phyloP scores from a whole-genome alignment of 2,797 vertebrate genomes.

The Onychomys torridus region DNA sequence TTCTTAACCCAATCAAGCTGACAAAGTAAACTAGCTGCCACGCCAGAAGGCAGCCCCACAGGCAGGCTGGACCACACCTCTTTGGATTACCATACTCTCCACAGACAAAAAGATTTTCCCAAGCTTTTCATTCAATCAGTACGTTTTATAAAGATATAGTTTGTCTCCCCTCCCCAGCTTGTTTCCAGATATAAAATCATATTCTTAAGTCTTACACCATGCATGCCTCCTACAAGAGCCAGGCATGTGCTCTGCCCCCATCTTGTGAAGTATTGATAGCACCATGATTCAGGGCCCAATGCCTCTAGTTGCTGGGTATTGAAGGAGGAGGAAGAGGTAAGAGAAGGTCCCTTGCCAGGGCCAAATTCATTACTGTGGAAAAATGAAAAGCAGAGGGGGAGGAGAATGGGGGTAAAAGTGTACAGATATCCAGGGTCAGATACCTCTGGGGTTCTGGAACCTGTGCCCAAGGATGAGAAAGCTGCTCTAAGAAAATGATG shows the following conservation, averaged over 20 bases:
- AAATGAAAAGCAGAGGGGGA: background rate
- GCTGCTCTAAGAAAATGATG: background rate
- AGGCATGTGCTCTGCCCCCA: background rate
- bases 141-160: background rate
- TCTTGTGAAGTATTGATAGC: background rate
- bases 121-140: slow-evolving; percentile 4
- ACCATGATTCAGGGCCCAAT: background rate
- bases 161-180: background rate
- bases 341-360: background rate
- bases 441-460: background rate
- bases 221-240: slow-evolving; percentile 23
- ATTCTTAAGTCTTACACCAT: background rate
- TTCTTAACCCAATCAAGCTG: background rate
- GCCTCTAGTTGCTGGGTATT: background rate
- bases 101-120: background rate
- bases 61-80: background rate
- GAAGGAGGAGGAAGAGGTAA: background rate
- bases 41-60: too few relatives aligned
- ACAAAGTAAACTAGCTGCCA: background rate
- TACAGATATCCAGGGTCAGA: background rate
- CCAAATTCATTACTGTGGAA: background rate
- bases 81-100: background rate
- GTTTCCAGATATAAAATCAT: slow-evolving; percentile 39
- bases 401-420: background rate
- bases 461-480: background rate